Evolutionary conservation across 2,113 vertebrate genomes (phyloP).

Genomic region (Gila orcuttii): DNA sequence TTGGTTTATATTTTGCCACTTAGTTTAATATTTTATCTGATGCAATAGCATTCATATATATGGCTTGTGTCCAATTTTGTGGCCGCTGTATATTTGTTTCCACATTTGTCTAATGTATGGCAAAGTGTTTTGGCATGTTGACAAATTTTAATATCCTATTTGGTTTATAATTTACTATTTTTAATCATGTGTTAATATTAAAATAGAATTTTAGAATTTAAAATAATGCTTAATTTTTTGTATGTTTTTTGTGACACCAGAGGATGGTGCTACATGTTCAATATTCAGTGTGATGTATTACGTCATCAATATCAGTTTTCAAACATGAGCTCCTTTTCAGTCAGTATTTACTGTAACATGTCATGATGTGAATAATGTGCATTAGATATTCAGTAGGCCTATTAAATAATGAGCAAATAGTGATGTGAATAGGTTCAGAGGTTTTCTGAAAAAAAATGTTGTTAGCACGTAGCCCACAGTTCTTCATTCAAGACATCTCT

Average conservation of each 20-base stretch:
- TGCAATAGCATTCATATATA: neutral
- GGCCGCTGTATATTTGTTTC: neutral
- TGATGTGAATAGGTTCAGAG: neutral
- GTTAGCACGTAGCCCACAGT: neutral
- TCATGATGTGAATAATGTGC: neutral
- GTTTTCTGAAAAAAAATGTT: neutral
- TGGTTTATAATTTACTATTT: neutral
- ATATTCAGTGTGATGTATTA: neutral
- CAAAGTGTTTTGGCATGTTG: neutral
- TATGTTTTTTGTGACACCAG: neutral
- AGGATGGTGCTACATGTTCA: slow-evolving; percentile 13
- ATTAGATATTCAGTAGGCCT: no score
- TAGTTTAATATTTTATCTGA: neutral
- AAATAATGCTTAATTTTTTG: neutral
- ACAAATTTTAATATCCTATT: neutral
- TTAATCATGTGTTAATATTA: neutral
- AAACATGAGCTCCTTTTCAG: neutral
- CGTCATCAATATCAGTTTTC: neutral
- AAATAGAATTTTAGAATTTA: neutral
- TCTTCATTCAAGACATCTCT: neutral
- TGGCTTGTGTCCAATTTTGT: neutral
- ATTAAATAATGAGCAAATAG: neutral
- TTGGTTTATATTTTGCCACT: neutral
- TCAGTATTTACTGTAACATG: neutral
- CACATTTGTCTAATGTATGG: neutral